A percentile compares a stretch with the other conserved stretches of the same genome.
Evolutionary conservation across 2,797 vertebrate genomes (phyloP).

Genomic region (Salarias fasciatus): DNA sequence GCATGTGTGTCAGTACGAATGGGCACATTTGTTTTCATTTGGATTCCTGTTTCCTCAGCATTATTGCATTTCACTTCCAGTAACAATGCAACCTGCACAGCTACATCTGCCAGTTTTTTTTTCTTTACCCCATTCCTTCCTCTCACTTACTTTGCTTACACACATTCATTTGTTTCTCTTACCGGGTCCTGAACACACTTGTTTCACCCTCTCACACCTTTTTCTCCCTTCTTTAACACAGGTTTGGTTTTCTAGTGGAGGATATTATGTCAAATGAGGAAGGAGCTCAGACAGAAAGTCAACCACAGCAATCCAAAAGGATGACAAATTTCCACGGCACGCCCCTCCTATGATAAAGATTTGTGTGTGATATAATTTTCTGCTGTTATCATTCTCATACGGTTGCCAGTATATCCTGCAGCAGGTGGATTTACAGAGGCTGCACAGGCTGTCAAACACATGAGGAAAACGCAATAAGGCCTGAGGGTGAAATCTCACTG

Average conservation of each 20-base stretch:
- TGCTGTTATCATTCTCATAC: slow-evolving; percentile 7
- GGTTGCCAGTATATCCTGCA: slow-evolving; percentile 6
- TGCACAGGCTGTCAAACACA: slow-evolving; percentile 22
- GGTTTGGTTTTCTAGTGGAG: slow-evolving; percentile 1
- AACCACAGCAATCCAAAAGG: slow-evolving; percentile 9
- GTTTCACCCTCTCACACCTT: background rate
- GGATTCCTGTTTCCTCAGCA: slow-evolving; percentile 66
- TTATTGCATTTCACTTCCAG: slow-evolving; percentile 53
- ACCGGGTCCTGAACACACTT: slow-evolving; percentile 4
- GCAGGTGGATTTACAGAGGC: slow-evolving; percentile 21
- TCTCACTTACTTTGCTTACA: slow-evolving; percentile 3
- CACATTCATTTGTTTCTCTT: slow-evolving; percentile 13
- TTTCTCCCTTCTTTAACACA: background rate
- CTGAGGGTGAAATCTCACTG: slow-evolving; percentile 20
- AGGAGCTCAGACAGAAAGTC: slow-evolving; percentile 1
- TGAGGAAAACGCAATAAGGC: background rate
- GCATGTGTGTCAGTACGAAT: slow-evolving; percentile 57
- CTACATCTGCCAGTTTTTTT: slow-evolving; percentile 11
- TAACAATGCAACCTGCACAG: slow-evolving; percentile 39
- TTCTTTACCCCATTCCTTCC: slow-evolving; percentile 1
- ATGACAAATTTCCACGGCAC: slow-evolving; percentile 12
- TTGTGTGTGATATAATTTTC: background rate
- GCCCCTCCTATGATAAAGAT: slow-evolving; percentile 1
- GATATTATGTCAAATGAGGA: slow-evolving; percentile 15
- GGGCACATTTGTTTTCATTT: slow-evolving; percentile 82